phyloP scores from a whole-genome alignment of 2,797 vertebrate species.

The Pteropus rufus region DNA sequence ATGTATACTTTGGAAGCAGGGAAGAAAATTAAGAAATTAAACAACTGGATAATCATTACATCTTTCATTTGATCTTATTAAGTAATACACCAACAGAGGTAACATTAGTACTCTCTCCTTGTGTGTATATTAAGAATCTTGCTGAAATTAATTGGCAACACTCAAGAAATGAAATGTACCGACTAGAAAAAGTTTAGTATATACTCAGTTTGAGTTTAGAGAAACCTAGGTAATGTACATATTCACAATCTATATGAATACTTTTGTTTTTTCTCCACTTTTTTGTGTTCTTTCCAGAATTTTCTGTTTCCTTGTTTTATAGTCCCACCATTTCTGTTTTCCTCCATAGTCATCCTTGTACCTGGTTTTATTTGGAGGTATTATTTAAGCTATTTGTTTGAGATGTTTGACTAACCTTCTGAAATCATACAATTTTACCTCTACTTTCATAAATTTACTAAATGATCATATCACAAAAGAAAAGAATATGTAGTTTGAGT shows the following conservation, averaged over 20 bases:
- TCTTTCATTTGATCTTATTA: slow-evolving; percentile 38
- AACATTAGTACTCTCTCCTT: not conserved
- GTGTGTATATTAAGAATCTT: slow-evolving; percentile 24
- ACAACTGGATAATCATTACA: slow-evolving; percentile 5
- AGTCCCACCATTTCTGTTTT: slow-evolving; percentile 33
- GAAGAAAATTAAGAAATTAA: slow-evolving; percentile 19
- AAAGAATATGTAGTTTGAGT: not conserved
- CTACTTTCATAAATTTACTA: not conserved
- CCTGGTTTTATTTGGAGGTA: slow-evolving; percentile 46
- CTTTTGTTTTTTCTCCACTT: not conserved
- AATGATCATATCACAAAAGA: not conserved
- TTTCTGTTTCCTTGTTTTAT: slow-evolving; percentile 50
- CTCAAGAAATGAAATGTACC: slow-evolving; percentile 26
- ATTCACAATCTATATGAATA: not conserved
- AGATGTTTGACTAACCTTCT: slow-evolving; percentile 29
- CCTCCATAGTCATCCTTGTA: slow-evolving; percentile 31
- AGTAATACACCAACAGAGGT: not conserved
- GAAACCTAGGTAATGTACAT: not conserved
- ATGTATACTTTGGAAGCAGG: slow-evolving; percentile 44
- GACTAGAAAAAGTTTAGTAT: not conserved
- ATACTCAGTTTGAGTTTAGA: slow-evolving; percentile 33
- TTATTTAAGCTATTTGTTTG: slow-evolving; percentile 19
- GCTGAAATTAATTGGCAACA: slow-evolving; percentile 31
- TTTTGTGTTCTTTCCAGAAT: slow-evolving; percentile 32
- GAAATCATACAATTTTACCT: slow-evolving; percentile 28